These are phyloP conservation scores for Muntiacus muntjak DNA, from an alignment of 2,113 vertebrate species.

Conservation along the genomic window DNA sequence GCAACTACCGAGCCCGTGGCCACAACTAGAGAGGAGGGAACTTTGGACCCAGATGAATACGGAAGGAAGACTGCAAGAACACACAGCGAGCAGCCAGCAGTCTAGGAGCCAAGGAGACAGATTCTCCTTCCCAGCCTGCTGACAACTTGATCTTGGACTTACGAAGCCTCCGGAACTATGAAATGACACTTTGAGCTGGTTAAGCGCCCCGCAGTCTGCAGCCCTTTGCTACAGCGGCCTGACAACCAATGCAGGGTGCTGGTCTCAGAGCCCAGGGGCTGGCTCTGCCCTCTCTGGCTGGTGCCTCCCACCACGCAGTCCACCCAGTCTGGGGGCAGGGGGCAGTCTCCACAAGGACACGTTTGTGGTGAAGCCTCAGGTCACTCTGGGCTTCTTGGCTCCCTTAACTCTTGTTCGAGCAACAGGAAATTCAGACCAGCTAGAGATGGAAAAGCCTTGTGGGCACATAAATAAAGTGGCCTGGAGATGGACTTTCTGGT, in stretches of 20 bases:
- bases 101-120: background rate
- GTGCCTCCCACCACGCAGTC: too few species aligned
- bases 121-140: background rate
- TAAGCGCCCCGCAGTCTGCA: rapidly evolving
- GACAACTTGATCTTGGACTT: background rate
- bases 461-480: background rate
- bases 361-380: background rate
- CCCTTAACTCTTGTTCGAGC: background rate
- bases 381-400: background rate
- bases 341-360: too few species aligned
- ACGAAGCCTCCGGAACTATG: background rate
- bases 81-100: background rate
- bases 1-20: background rate
- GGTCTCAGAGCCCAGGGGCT: background rate
- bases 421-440: background rate
- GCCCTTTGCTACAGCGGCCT: too few species aligned
- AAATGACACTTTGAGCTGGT: background rate
- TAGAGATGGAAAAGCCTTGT: background rate
- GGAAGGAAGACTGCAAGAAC: background rate
- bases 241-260: background rate
- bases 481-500: background rate
- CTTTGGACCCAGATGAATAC: rapidly evolving
- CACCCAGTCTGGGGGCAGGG: background rate
- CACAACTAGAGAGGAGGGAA: background rate
- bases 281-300: background rate